Conservation (phyloP, 2,888 invertebrate species). For the Campoplex capitator region DNA sequence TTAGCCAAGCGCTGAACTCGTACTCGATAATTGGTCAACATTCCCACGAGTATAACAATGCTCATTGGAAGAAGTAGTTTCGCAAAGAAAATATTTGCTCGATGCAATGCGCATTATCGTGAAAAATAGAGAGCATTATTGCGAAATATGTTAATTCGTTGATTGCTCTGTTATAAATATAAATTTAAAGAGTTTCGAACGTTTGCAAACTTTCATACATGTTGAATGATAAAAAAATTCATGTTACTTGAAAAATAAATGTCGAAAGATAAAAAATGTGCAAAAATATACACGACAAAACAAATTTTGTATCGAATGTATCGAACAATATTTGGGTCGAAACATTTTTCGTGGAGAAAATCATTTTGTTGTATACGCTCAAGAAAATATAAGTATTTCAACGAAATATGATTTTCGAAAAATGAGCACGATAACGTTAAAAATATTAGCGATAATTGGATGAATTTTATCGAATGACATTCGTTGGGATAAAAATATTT, state of each 20-base stretch:
- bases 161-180: background rate
- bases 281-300: too few relatives aligned
- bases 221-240: background rate
- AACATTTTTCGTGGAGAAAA: too few relatives aligned
- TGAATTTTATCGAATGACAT: background rate
- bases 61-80: background rate
- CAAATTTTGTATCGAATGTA: too few relatives aligned
- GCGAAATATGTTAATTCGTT: background rate
- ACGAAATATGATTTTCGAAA: too few relatives aligned
- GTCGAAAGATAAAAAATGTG: too few relatives aligned
- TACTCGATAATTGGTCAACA: conserved; percentile 18
- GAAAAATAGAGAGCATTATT: background rate
- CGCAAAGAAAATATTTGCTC: background rate
- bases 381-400: too few relatives aligned
- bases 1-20: conserved; percentile 11
- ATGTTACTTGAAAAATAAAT: too few relatives aligned
- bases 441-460: too few relatives aligned
- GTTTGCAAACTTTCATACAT: background rate
- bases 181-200: background rate
- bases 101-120: too few relatives aligned
- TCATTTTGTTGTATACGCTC: too few relatives aligned
- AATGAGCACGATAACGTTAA: too few relatives aligned
- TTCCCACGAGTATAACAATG: background rate
- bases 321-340: too few relatives aligned
- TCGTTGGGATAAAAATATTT: background rate